Evolutionary conservation across 1,140 invertebrate species (phyloP).

Genomic region (Dysdera silvatica): DNA sequence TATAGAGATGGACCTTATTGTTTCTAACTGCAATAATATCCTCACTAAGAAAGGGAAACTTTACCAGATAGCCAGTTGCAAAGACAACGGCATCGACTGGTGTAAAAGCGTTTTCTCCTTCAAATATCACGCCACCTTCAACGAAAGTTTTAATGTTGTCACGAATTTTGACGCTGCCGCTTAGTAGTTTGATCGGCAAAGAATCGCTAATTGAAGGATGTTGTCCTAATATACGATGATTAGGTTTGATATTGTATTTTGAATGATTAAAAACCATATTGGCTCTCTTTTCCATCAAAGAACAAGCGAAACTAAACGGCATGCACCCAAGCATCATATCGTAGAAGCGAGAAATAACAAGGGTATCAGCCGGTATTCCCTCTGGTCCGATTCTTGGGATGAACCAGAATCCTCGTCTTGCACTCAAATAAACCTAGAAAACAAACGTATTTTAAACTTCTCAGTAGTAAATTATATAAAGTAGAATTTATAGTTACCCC

Average conservation of each 20-base stretch:
- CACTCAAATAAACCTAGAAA: constrained; percentile 45
- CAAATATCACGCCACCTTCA: constrained; percentile 41
- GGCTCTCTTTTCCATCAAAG: not conserved
- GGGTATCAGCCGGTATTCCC: constrained; percentile 39
- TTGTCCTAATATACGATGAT: constrained; percentile 44
- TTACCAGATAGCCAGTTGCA: constrained; percentile 45
- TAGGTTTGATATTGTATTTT: constrained; percentile 45
- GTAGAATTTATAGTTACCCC: no score
- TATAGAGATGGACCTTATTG: constrained; percentile 42
- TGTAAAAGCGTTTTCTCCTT: constrained; percentile 31
- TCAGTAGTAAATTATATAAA: no score
- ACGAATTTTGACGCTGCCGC: constrained; percentile 45
- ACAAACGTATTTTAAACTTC: no score
- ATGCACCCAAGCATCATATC: constrained; percentile 9
- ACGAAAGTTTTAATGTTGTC: constrained; percentile 41
- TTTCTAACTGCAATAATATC: constrained; percentile 1
- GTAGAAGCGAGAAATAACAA: not conserved
- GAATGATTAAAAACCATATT: constrained; percentile 46
- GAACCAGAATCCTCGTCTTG: constrained; percentile 47
- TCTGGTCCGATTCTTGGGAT: constrained; percentile 39
- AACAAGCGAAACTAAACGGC: not conserved
- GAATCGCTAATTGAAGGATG: constrained; percentile 53
- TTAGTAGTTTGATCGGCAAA: constrained; percentile 48
- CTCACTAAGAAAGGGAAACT: constrained; percentile 41
- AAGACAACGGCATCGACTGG: constrained; percentile 41